A percentile compares a stretch with the other conserved stretches of the same genome.
phyloP scores from a whole-genome alignment of 2,797 vertebrate species.

The Gymnopithys bicolor region DNA sequence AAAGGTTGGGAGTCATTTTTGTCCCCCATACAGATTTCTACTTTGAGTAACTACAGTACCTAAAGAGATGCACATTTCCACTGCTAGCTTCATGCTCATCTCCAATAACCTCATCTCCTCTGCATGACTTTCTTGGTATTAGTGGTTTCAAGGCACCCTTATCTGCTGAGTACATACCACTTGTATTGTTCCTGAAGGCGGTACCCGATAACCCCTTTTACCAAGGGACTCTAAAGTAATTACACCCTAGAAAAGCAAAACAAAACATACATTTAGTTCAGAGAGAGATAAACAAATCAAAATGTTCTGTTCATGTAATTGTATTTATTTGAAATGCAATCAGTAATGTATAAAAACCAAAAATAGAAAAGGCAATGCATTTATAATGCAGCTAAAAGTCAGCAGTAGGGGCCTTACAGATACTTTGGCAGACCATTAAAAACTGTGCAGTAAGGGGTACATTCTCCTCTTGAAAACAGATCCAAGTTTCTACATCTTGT shows the following conservation, averaged over 20 bases:
- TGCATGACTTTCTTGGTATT: conserved; percentile 30
- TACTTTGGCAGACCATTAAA: neutral
- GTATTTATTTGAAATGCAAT: neutral
- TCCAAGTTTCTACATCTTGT: neutral
- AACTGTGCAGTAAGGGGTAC: neutral
- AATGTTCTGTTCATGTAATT: neutral
- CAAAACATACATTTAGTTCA: conserved; percentile 48
- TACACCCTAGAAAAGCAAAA: conserved; percentile 84
- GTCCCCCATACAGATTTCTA: neutral
- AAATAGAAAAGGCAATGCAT: neutral
- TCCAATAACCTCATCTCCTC: conserved; percentile 50
- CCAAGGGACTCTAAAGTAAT: conserved; percentile 98
- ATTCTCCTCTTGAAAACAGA: neutral
- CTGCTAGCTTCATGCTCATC: conserved; percentile 37
- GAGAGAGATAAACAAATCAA: neutral
- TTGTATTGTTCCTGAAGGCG: conserved; percentile 99
- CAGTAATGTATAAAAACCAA: neutral
- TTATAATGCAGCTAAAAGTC: neutral
- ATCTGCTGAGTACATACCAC: conserved; percentile 86
- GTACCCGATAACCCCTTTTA: conserved; percentile 98
- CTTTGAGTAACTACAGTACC: neutral
- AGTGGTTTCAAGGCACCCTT: conserved; percentile 47
- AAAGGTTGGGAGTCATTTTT: neutral
- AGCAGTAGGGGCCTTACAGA: neutral
- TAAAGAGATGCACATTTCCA: conserved; percentile 35